Evolutionary conservation across 2,113 vertebrate genomes (phyloP).

Genomic region (Chloropsis cyanopogon): DNA sequence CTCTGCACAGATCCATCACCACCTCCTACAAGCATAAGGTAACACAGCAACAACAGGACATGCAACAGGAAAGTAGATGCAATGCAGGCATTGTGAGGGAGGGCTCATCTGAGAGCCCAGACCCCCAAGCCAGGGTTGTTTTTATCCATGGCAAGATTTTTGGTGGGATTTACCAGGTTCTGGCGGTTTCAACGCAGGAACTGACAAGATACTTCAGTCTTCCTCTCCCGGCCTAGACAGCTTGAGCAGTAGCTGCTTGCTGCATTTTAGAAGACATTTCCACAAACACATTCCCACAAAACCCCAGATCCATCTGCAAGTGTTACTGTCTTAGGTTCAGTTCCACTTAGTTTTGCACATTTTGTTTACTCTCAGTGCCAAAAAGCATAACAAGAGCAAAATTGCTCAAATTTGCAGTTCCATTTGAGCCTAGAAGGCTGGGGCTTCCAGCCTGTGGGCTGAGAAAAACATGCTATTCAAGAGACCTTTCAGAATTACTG

Average conservation of each 20-base stretch:
- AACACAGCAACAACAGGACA: neutral
- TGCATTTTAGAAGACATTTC: neutral
- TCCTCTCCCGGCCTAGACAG: neutral
- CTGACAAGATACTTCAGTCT: neutral
- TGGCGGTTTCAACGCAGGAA: neutral
- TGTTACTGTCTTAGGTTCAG: neutral
- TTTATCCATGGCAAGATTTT: neutral
- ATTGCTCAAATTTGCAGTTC: neutral
- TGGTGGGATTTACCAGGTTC: neutral
- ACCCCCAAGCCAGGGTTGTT: neutral
- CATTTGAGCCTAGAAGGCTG: neutral
- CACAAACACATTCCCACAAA: neutral
- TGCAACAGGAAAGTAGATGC: neutral
- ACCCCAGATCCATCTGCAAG: neutral
- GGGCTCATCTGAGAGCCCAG: neutral
- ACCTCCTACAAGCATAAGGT: accelerated
- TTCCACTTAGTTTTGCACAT: neutral
- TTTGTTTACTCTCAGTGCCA: neutral
- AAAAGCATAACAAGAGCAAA: neutral
- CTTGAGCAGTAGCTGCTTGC: neutral
- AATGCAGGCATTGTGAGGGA: neutral
- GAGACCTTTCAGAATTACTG: neutral
- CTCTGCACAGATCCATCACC: neutral
- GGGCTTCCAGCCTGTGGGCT: neutral
- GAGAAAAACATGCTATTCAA: neutral